A percentile compares a stretch with the other conserved stretches of the same genome.
Evolutionary conservation across 2,888 invertebrate species (phyloP).

Genomic region (Ophioninae sp.): DNA sequence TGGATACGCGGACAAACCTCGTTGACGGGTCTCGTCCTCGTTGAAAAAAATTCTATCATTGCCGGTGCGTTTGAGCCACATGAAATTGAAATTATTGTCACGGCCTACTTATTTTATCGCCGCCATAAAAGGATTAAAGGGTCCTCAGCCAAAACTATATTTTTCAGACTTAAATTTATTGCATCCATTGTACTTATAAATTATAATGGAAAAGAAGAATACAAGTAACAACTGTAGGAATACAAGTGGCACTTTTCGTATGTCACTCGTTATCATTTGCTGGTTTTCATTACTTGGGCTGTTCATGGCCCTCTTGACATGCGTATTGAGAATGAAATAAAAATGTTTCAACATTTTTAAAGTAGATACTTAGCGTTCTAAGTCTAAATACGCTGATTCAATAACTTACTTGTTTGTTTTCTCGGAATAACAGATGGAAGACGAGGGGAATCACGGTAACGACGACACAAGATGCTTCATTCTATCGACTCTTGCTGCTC

Average conservation of each 20-base stretch:
- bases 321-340: background rate
- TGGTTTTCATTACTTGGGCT: background rate
- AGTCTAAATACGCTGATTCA: background rate
- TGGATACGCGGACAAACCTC: conserved; percentile 67
- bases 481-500: conserved; percentile 95
- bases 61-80: conserved; percentile 57
- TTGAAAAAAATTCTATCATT: conserved; percentile 60
- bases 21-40: conserved; percentile 70
- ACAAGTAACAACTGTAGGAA: background rate
- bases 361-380: background rate
- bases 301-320: background rate
- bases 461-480: conserved; percentile 98
- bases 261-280: background rate
- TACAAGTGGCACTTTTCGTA: background rate
- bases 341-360: background rate
- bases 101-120: conserved; percentile 35
- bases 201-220: background rate
- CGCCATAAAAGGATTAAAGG: conserved; percentile 32
- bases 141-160: background rate
- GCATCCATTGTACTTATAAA: background rate
- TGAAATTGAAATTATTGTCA: conserved; percentile 66
- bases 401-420: background rate
- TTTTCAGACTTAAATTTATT: background rate
- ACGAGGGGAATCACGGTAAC: conserved; percentile 98
- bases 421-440: conserved; percentile 90